A percentile compares a stretch with the other conserved stretches of the same genome.
phyloP scores from a whole-genome alignment of 2,888 invertebrate genomes.

The Hydropsyche betteni region DNA sequence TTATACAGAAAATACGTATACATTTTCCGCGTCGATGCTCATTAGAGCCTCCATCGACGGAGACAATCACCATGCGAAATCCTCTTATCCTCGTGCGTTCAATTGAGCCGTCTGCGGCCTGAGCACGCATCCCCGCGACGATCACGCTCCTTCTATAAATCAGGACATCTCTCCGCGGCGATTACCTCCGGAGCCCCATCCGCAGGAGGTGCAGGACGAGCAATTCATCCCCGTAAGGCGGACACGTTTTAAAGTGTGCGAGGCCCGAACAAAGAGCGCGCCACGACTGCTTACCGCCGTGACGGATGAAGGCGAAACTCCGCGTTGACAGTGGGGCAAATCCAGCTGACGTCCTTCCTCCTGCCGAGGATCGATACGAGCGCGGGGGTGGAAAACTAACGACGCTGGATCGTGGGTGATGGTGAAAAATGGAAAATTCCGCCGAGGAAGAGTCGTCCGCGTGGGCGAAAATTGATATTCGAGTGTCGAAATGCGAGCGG shows the following conservation, averaged over 20 bases:
- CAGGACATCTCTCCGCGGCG: no score
- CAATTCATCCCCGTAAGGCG: slow-evolving; percentile 12
- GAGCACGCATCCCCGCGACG: no score
- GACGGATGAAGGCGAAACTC: slow-evolving; percentile 28
- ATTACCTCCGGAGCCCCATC: no score
- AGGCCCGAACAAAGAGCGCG: slow-evolving; percentile 24
- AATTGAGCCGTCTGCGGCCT: no score
- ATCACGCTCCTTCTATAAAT: no score
- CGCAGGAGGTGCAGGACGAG: background rate
- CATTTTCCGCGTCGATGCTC: no score
- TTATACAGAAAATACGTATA: no score
- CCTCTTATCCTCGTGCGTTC: no score
- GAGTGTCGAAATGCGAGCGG: slow-evolving; percentile 1
- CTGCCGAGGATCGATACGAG: slow-evolving; percentile 23
- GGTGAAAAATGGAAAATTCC: background rate
- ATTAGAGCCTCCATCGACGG: no score
- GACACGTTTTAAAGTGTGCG: slow-evolving; percentile 28
- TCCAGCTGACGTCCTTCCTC: slow-evolving; percentile 16
- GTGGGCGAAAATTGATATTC: background rate
- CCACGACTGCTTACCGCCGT: slow-evolving; percentile 19
- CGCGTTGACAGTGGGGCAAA: slow-evolving; percentile 34
- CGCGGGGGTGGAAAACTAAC: background rate
- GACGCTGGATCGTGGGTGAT: background rate
- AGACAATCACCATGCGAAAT: no score
- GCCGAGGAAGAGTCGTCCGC: background rate